These are phyloP conservation scores for Luperina nickerlii DNA, from an alignment of 2,888 invertebrate species.

Conservation along the genomic window DNA sequence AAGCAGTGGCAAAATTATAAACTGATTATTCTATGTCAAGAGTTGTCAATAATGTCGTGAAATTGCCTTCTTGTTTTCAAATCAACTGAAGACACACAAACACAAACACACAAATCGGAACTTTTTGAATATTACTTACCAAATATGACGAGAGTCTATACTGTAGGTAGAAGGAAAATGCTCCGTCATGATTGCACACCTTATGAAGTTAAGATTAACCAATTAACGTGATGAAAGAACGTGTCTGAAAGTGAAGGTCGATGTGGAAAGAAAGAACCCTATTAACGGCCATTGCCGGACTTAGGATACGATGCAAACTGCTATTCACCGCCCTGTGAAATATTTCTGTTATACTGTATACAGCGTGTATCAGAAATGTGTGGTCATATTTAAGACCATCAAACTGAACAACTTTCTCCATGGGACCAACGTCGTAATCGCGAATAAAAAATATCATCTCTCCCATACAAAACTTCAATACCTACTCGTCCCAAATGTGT, in stretches of 20 bases:
- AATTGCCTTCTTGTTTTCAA: background rate
- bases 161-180: constrained; percentile 10
- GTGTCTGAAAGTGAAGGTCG: constrained; percentile 29
- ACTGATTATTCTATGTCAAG: no score
- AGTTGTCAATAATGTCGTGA: no score
- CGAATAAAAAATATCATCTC: background rate
- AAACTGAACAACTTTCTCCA: background rate
- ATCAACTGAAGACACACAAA: background rate
- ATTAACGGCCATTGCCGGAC: background rate
- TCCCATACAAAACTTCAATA: no score
- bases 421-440: background rate
- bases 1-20: no score
- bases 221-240: constrained; percentile 24
- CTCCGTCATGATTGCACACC: constrained; percentile 43
- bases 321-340: background rate
- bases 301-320: background rate
- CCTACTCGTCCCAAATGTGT: no score
- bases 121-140: background rate
- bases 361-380: background rate
- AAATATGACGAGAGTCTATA: constrained; percentile 17
- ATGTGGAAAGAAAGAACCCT: constrained; percentile 22
- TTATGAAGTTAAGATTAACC: constrained; percentile 12
- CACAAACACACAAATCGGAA: background rate
- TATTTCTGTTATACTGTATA: background rate
- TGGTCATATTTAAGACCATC: background rate